Percentiles rank a stretch among this genome's conserved stretches.
These are phyloP conservation scores for Gnatocerus cornutus DNA, from an alignment of 2,888 invertebrate species.

Conservation along the genomic window DNA sequence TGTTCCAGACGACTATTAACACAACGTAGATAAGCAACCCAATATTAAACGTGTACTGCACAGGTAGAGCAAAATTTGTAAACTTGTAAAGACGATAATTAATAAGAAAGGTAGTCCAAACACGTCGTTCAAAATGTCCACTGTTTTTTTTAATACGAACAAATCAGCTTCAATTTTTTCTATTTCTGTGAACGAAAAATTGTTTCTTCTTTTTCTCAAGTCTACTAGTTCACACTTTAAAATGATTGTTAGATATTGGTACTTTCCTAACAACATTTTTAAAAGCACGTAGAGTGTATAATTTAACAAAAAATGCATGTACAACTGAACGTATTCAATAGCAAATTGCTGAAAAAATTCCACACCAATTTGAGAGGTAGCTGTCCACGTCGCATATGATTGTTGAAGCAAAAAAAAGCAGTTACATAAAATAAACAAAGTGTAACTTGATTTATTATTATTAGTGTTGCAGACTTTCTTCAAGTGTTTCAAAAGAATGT, in stretches of 20 bases:
- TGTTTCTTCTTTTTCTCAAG: background rate
- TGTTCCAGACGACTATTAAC: no score
- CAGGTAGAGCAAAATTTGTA: slow-evolving; percentile 2
- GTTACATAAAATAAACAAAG: background rate
- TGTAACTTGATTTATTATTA: no score
- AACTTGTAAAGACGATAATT: background rate
- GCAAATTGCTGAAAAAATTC: background rate
- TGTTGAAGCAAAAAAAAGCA: background rate
- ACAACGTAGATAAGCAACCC: no score
- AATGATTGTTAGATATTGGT: background rate
- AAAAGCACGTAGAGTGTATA: slow-evolving; percentile 3
- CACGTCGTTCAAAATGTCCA: slow-evolving; percentile 6
- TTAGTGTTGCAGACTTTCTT: background rate
- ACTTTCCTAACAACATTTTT: background rate
- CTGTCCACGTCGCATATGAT: background rate
- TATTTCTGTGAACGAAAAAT: slow-evolving; percentile 5
- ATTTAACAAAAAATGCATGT: background rate
- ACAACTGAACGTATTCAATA: background rate
- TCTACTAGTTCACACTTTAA: background rate
- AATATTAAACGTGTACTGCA: no score
- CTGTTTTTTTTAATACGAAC: background rate
- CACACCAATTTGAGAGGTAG: background rate
- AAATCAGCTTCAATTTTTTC: background rate
- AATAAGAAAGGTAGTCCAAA: slow-evolving; percentile 16
- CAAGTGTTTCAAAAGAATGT: slow-evolving; percentile 1